phyloP scores from a whole-genome alignment of 2,888 invertebrate genomes.

The Drosophila mayaguana region DNA sequence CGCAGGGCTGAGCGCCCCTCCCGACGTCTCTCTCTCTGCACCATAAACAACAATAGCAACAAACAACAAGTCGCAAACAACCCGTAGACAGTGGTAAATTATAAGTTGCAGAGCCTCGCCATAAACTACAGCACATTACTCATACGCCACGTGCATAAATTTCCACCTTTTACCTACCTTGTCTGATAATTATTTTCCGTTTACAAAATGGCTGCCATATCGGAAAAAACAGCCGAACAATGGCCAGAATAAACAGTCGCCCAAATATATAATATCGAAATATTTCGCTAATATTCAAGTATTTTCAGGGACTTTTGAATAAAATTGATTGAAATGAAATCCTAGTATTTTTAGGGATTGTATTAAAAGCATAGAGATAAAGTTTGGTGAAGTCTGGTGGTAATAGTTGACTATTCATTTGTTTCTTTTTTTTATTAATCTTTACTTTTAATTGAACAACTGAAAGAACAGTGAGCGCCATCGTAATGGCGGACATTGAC shows the following conservation, averaged over 20 bases:
- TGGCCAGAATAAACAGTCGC: constrained; percentile 1
- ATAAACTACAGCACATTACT: constrained; percentile 73
- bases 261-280: not conserved
- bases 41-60: constrained; percentile 40
- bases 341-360: too few relatives aligned
- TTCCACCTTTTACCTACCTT: constrained; percentile 53
- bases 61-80: constrained; percentile 67
- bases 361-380: too few relatives aligned
- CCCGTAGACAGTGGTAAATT: constrained; percentile 75
- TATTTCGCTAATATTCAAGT: not conserved
- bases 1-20: too few relatives aligned
- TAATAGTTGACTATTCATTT: too few relatives aligned
- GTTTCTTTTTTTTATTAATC: too few relatives aligned
- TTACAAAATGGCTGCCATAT: constrained; percentile 69
- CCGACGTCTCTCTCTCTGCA: not conserved
- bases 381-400: too few relatives aligned
- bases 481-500: too few relatives aligned
- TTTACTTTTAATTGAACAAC: too few relatives aligned
- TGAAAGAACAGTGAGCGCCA: too few relatives aligned
- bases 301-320: not conserved
- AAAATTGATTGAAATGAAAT: too few relatives aligned
- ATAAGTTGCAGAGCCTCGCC: constrained; percentile 67
- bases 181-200: constrained; percentile 73
- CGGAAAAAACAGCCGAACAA: not conserved
- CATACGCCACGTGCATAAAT: constrained; percentile 75